These are phyloP conservation scores for Hemibagrus wyckioides DNA, from an alignment of 2,113 vertebrate species.

Conservation along the genomic window DNA sequence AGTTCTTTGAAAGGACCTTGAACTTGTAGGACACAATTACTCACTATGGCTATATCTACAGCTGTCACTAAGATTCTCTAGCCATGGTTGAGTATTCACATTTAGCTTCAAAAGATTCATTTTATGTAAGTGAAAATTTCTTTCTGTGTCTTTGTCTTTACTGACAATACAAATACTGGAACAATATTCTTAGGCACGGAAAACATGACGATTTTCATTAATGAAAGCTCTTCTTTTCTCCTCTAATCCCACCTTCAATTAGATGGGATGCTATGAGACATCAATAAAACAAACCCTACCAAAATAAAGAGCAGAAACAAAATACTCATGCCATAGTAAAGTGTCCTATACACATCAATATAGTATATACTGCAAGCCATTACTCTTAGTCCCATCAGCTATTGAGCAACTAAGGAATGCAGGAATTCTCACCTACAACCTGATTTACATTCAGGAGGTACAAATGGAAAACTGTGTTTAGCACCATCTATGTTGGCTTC, in stretches of 20 bases:
- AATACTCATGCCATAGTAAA: neutral
- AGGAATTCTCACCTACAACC: neutral
- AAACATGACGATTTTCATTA: neutral
- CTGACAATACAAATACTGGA: neutral
- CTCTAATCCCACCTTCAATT: neutral
- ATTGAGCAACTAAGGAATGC: neutral
- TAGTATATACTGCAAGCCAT: neutral
- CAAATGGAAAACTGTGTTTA: neutral
- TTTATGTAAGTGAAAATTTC: slow-evolving; percentile 1
- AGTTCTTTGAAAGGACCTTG: neutral
- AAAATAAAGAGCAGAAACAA: neutral
- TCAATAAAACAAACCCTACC: neutral
- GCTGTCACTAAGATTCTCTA: neutral
- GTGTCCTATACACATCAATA: neutral
- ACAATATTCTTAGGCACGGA: neutral
- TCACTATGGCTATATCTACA: slow-evolving; percentile 28
- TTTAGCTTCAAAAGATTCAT: neutral
- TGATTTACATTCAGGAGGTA: neutral
- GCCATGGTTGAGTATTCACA: neutral
- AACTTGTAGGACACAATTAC: slow-evolving; percentile 26
- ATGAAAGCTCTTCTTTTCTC: neutral
- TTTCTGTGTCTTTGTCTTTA: neutral
- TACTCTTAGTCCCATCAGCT: neutral
- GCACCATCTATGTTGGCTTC: neutral
- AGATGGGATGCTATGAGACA: neutral